Base-by-base conservation (phyloP, 2,797 vertebrate species). In the Labeo calbasu region DNA sequence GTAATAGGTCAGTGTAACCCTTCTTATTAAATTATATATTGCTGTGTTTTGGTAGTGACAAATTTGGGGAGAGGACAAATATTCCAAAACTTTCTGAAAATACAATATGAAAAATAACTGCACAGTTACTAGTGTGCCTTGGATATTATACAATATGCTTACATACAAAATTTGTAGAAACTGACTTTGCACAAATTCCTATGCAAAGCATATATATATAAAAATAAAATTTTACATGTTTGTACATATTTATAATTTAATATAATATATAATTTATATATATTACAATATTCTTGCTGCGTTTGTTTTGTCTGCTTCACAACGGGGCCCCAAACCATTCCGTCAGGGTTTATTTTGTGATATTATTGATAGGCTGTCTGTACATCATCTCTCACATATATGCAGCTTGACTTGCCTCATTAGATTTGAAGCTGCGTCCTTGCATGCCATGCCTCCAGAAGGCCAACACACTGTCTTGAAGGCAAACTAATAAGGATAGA, bases 391-490 rank as follows among this genome's bases (percentile, higher is more conserved):
- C 61, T 10, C 40, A 50, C 6, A 51, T 40, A 14, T 28, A 28
- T 10, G 28, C 6, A 23, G 1, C 36, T 36, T 8, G 19, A 86
- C 83, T 89, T 89, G 98, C 98, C 94, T 99, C 98, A 77, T 98
- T 97, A 66, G 98, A 98, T 90, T 97, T 99, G 91, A 99, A 99
- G 93, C 98, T 99, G 88, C 98, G 96, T 36, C 98, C 98, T 91
- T 99, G 98, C 98, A 99, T 99, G 21, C 98, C 98, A 0, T 99
- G 98, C 28, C 97, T 99, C 98, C 98, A 99, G 93, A 99, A 99
- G 81, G 98, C 98, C 92, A 99, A 87, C 17, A 99, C 97, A 0
- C 98, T 99, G 94, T 99, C 98, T 86, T 99, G 98, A 91, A 99
- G 96, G 93, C 97, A 99, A 88, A 99, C 98, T 99, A 89, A 81